phyloP scores from a whole-genome alignment of 2,888 invertebrate species.

The Leptothorax acervorum region DNA sequence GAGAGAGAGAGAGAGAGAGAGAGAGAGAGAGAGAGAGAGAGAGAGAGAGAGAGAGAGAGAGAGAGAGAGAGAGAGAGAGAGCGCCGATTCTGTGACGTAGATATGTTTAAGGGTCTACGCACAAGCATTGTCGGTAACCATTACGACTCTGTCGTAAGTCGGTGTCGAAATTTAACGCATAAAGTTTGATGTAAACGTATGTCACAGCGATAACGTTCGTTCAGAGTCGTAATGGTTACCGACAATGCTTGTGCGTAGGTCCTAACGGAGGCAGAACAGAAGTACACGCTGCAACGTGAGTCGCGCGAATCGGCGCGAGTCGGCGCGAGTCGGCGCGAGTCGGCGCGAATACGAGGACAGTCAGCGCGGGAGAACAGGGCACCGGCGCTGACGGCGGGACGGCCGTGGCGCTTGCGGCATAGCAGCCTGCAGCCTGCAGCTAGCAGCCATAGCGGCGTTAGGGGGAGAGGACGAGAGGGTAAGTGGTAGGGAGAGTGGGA shows the following conservation, averaged over 20 bases:
- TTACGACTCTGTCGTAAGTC: too few relatives aligned
- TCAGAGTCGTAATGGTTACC: too few relatives aligned
- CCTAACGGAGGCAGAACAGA: not conserved
- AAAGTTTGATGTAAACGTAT: too few relatives aligned
- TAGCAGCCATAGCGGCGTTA: not conserved
- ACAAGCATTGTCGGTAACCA: too few relatives aligned
- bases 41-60: not conserved
- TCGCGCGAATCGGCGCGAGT: not conserved
- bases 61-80: not conserved
- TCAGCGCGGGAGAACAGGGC: slow-evolving; percentile 35
- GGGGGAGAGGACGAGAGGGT: not conserved
- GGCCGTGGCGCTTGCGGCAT: slow-evolving; percentile 35
- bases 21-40: not conserved
- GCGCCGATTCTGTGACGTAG: not conserved
- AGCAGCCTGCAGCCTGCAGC: slow-evolving; percentile 30
- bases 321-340: too few relatives aligned
- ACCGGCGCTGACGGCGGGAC: too few relatives aligned
- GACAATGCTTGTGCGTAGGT: too few relatives aligned
- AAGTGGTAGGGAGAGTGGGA: not conserved
- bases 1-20: not conserved
- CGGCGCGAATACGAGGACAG: not conserved
- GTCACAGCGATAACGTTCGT: too few relatives aligned
- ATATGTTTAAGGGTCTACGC: not conserved
- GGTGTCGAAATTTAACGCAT: too few relatives aligned
- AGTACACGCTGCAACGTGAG: not conserved